Conservation (phyloP, 2,888 invertebrate genomes). For the Nephrotoma flavescens region DNA sequence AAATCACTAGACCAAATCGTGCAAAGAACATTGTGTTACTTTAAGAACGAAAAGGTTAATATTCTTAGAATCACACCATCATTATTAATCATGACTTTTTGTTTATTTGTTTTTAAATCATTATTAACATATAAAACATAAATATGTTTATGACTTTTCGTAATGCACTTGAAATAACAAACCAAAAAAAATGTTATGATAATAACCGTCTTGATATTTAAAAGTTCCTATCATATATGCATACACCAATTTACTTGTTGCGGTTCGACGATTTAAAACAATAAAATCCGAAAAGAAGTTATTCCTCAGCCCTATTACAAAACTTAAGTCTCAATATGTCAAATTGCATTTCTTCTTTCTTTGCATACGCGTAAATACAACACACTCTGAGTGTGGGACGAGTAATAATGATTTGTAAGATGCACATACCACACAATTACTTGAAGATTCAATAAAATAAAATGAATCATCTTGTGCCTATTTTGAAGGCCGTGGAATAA, state of each 20-base stretch:
- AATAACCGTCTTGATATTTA: neutral
- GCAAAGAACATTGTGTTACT: neutral
- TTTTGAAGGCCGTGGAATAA: neutral
- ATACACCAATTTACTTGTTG: neutral
- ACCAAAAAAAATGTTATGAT: neutral
- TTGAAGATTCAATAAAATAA: neutral
- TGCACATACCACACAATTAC: neutral
- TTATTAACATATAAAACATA: neutral
- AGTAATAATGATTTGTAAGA: neutral
- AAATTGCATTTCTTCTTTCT: neutral
- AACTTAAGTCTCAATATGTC: neutral
- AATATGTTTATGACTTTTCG: neutral
- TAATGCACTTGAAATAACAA: neutral
- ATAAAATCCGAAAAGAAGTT: neutral
- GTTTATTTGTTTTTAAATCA: neutral
- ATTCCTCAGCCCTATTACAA: neutral
- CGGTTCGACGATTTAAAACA: neutral
- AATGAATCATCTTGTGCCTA: neutral
- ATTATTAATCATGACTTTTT: neutral
- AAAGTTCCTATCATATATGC: neutral
- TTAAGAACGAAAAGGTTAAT: neutral
- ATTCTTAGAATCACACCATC: neutral
- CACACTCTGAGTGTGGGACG: neutral
- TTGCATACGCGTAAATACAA: neutral
- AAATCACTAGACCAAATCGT: neutral